A percentile compares a stretch with the other conserved stretches of the same genome.
phyloP scores from a whole-genome alignment of 2,113 vertebrate genomes.

The Melierax canorus region DNA sequence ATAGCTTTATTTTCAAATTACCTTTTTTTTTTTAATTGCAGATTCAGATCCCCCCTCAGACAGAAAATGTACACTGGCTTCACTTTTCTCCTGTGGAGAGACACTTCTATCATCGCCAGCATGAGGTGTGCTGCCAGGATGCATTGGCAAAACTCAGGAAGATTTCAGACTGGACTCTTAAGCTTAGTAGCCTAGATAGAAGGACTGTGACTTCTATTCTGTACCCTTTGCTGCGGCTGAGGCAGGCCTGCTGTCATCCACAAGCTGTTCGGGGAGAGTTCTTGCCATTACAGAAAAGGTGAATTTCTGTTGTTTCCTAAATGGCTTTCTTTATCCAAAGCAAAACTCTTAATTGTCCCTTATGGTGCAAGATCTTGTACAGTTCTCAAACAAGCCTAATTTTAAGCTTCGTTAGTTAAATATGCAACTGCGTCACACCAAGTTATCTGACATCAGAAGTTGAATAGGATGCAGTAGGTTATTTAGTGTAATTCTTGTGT shows the following conservation, averaged over 20 bases:
- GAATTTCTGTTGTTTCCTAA: not conserved
- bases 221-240: constrained; percentile 88
- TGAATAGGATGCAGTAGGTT: not conserved
- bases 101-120: constrained; percentile 97
- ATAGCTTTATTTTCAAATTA: not conserved
- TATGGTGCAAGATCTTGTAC: not conserved
- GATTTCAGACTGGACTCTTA: constrained; percentile 95
- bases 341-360: not conserved
- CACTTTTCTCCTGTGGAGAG: constrained; percentile 96
- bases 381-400: not conserved
- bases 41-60: constrained; percentile 98
- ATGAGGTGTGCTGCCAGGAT: constrained; percentile 97
- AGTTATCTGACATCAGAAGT: not conserved
- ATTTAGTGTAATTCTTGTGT: not conserved
- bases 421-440: not conserved
- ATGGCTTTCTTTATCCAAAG: not conserved
- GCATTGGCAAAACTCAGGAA: constrained; percentile 91
- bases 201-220: constrained; percentile 92
- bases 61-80: constrained; percentile 94
- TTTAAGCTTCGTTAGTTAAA: not conserved
- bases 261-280: constrained; percentile 98
- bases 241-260: constrained; percentile 98
- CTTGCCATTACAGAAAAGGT: constrained; percentile 98
- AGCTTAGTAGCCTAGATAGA: constrained; percentile 92
- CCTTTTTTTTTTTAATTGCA: constrained; percentile 42